Conservation (phyloP, 2,888 invertebrate genomes). For the Troglohyphantes excavatus region DNA sequence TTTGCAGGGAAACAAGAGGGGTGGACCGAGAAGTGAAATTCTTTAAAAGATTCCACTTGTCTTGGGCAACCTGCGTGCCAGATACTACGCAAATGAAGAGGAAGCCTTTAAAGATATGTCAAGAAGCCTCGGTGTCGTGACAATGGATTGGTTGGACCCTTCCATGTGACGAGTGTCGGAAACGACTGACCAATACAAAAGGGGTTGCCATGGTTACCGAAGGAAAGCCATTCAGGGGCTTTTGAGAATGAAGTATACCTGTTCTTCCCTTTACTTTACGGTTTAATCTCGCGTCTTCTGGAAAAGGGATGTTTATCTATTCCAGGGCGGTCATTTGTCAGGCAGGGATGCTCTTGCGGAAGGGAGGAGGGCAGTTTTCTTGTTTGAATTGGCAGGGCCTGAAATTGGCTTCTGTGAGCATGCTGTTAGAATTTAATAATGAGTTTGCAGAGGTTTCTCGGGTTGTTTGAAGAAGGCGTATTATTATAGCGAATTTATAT, state of each 20-base stretch:
- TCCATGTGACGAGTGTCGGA: conserved; percentile 26
- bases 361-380: background rate
- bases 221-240: conserved; percentile 37
- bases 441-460: background rate
- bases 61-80: conserved; percentile 20
- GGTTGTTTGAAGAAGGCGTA: too few species aligned
- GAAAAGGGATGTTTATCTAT: conserved; percentile 29
- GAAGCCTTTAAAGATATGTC: conserved; percentile 43
- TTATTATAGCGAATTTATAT: too few species aligned
- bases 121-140: conserved; percentile 49
- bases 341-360: background rate
- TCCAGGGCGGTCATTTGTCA: conserved; percentile 14
- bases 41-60: conserved; percentile 36
- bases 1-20: background rate
- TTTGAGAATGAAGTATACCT: conserved; percentile 23
- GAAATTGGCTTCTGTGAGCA: background rate
- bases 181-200: conserved; percentile 61
- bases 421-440: background rate
- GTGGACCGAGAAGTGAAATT: conserved; percentile 21
- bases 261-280: conserved; percentile 38
- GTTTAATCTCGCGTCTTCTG: conserved; percentile 39
- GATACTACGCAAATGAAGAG: conserved; percentile 37
- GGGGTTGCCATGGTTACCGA: conserved; percentile 40
- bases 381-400: background rate
- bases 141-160: conserved; percentile 21